Evolutionary conservation across 2,888 invertebrate genomes (phyloP), one percentile per base, ranked within the genome.

Genomic region (Mythimna albipuncta): DNA sequence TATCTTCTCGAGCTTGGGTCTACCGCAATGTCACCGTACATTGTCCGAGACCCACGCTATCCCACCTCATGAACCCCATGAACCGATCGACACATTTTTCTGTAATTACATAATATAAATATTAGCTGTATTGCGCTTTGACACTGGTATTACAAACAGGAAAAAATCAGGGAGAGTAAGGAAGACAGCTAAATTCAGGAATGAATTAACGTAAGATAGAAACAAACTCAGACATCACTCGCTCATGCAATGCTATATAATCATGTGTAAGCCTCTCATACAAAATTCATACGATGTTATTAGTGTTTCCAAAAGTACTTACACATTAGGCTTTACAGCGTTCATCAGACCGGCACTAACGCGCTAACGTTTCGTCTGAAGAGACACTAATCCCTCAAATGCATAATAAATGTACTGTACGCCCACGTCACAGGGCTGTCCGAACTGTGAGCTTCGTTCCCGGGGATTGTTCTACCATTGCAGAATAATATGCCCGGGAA

Each of bases 321-420:
- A 32, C 61, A 35, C 35, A 9, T 63, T n/a, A 64, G 21, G 16
- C 26, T 55, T 44, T 5, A 0, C 59, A 4, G 4, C 2, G 54
- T 26, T 54, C 9, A 32, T n/a, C 54, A 41, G 26, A 13, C n/a
- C 41, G 6, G 32, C 61, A 61, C 64, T 69, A 72, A 70, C 63
- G 35, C 58, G 35, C 57, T 35, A 54, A 71, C n/a, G 41, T 54
- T 66, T 41, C 69, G 41, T 79, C 44, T 79, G 72, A 47, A 79
- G 62, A 64, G 65, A 68, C 64, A 44, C 70, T 83, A 77, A 83
- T 83, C 83, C 69, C 69, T 44, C 55, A 65, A 76, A 80, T 82
- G 70, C 62, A 83, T 83, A 62, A 62, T 77, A 77, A 32, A 81
- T 79, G 54, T 68, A 26, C 64, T 7, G 21, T 26, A 7, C 19